Evolutionary conservation across 2,113 vertebrate genomes (phyloP), one percentile per base, ranked within the genome.

Genomic region (Stegastes partitus): DNA sequence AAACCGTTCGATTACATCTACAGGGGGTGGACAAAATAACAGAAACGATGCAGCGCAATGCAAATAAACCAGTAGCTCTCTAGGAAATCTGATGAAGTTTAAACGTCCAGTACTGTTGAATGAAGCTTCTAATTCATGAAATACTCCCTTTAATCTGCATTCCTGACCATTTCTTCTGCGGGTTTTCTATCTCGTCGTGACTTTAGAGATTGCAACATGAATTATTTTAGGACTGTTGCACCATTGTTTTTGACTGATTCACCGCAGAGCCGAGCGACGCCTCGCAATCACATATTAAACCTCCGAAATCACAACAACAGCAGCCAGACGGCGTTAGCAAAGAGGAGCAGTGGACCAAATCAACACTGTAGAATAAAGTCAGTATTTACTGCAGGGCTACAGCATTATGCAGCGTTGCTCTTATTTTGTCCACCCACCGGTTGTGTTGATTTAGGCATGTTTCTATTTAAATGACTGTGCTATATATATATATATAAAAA

Each of bases 391-490:
- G 16, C n/a, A 39, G 53, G 18, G 15, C 34, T 70, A 0, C 10
- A 67, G 7, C 57, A 14, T 28, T 65, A 19, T 18, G 8, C 47
- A 70, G 16, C 4, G 12, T 61, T 57, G 78, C 26, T 62, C 49
- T 56, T 54, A 42, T 39, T 55, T 78, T 79, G 63, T 66, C 50
- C 65, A 66, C n/a, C 4, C 14, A 44, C 10, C 63, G 16, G 55
- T 18, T 28, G 26, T 76, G 8, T 75, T 69, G 37, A 81, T 50
- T 72, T 45, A 5, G 34, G 21, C 9, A 65, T 56, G 47, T 25
- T 51, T 39, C 34, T 83, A 77, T 90, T 82, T 76, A 77, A 85
- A 72, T 67, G 5, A 58, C 4, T 61, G 42, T 34, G 64, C 0
- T 59, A 68, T 54, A 68, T 51, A 31, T 31, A 31, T 31, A 31